phyloP scores from a whole-genome alignment of 2,797 vertebrate species.

The Pipistrellus pygmaeus region DNA sequence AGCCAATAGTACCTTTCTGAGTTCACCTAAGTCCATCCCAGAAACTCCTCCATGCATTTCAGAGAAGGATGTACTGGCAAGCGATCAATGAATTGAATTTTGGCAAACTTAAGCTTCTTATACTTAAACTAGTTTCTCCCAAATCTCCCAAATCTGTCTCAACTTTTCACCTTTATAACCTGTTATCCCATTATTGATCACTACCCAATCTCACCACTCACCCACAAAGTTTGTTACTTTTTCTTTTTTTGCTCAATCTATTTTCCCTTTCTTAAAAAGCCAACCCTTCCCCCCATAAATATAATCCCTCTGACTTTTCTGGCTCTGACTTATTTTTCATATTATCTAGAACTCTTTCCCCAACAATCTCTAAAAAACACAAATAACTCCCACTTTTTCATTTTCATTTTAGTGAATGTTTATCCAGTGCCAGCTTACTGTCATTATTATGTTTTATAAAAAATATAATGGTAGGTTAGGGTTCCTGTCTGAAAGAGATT shows the following conservation, averaged over 20 bases:
- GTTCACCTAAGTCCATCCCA: neutral
- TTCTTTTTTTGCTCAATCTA: neutral
- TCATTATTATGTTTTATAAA: neutral
- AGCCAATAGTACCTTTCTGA: slow-evolving; percentile 1
- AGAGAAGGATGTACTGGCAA: neutral
- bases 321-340: neutral
- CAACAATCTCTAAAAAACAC: slow-evolving; percentile 33
- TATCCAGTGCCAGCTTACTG: neutral
- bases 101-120: slow-evolving; percentile 63
- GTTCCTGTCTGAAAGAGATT: neutral
- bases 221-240: neutral
- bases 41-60: slow-evolving; percentile 49
- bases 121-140: slow-evolving; percentile 54
- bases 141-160: slow-evolving; percentile 37
- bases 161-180: neutral
- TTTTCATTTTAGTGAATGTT: slow-evolving; percentile 39
- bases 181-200: neutral
- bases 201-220: no score
- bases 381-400: neutral
- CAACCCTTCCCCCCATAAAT: neutral
- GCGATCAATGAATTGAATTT: slow-evolving; percentile 58
- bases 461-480: neutral
- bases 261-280: neutral
- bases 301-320: neutral
- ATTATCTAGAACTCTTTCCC: neutral